Evolutionary conservation across 2,888 invertebrate species (phyloP).

Genomic region (Epistrophe grossulariae): DNA sequence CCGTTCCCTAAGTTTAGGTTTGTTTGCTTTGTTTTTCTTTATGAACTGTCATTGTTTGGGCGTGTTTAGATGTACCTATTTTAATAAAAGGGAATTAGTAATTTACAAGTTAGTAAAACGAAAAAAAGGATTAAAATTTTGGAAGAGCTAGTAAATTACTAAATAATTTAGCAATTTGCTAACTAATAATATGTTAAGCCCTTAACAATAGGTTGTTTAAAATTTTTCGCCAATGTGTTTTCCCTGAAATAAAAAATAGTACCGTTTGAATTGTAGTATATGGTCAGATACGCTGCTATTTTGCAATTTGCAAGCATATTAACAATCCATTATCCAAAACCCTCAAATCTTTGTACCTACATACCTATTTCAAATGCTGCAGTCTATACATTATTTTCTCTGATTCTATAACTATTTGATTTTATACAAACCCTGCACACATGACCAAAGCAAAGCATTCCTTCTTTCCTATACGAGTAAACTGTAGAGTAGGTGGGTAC

Average conservation of each 20-base stretch:
- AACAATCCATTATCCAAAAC: neutral
- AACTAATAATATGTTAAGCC: too few relatives aligned
- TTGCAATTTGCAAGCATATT: neutral
- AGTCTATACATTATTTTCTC: neutral
- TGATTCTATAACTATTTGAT: neutral
- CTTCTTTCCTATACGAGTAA: neutral
- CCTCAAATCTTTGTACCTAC: neutral
- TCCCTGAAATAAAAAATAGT: neutral
- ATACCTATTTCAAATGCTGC: neutral
- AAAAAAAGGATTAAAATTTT: too few relatives aligned
- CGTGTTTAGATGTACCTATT: too few relatives aligned
- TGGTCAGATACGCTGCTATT: neutral
- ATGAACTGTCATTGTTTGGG: too few relatives aligned
- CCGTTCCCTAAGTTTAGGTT: too few relatives aligned
- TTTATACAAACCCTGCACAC: neutral
- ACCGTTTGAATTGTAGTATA: neutral
- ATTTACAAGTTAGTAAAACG: too few relatives aligned
- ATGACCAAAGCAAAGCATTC: neutral
- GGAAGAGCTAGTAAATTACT: too few relatives aligned
- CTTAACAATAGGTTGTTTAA: too few relatives aligned
- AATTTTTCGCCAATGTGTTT: too few relatives aligned
- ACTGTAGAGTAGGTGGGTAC: neutral
- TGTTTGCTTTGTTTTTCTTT: too few relatives aligned
- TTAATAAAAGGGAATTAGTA: too few relatives aligned
- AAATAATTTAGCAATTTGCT: too few relatives aligned